Percentiles rank a stretch among this genome's conserved stretches.
phyloP scores from a whole-genome alignment of 30 jellyfish, hydroid and myxozoan species.

The Hydra vulgaris region DNA sequence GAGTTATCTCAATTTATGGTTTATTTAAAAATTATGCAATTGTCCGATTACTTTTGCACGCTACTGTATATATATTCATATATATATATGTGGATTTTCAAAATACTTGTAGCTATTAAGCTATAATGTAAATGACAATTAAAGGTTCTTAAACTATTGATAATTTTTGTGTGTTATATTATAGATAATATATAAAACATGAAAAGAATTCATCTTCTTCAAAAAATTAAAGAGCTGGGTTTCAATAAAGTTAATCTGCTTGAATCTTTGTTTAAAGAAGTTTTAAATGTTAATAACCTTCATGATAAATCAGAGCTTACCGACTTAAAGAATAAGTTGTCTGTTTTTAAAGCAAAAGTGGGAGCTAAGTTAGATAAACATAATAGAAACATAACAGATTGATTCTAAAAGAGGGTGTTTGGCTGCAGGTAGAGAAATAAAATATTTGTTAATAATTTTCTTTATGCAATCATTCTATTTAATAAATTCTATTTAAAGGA shows the following conservation, averaged over 20 bases:
- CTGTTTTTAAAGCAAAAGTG: not conserved
- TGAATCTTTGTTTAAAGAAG: not conserved
- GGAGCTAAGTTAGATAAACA: not conserved
- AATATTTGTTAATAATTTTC: no score
- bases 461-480: not conserved
- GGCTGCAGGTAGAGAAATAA: not conserved
- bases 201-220: not conserved
- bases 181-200: not conserved
- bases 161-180: not conserved
- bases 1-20: no score
- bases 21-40: no score
- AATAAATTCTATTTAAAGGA: not conserved
- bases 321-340: not conserved
- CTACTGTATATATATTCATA: no score
- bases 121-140: no score
- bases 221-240: not conserved
- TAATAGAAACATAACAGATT: not conserved
- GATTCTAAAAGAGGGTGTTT: not conserved
- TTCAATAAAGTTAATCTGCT: not conserved
- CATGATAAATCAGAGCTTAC: not conserved
- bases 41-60: no score
- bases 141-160: not conserved
- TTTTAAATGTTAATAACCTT: not conserved
- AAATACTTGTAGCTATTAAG: no score
- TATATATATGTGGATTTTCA: no score